Base-by-base conservation (phyloP, 1,140 invertebrate species). In the Antheraea pernyi region DNA sequence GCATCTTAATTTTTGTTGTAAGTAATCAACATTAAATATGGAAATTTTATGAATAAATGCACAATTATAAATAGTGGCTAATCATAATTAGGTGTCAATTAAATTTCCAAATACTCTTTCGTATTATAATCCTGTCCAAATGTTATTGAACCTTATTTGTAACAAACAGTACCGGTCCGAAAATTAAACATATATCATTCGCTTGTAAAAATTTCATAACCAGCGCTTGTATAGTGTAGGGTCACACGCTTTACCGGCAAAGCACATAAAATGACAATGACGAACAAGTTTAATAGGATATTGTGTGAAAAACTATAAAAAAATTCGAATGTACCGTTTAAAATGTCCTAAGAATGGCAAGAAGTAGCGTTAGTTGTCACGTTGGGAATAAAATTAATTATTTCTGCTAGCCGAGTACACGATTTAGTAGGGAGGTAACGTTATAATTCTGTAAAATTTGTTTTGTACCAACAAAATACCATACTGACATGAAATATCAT, bases 361-460 rank as follows among this genome's bases (percentile, higher is more conserved):
- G 11, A 53, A 53, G 46, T 53, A 53, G 16, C 46, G 46, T 53
- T 53, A 53, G 46, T 53, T 53, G 46, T 53, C 46, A 53, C 46
- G 11, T 53, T 53, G 46, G 46, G 46, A 53, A 53, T 6, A 11
- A 53, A 53, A 53, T 53, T 53, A 53, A 53, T 53, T 53, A 53
- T 53, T 53, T 53, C 46, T 53, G 16, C 16, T 53, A 53, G 46
- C 13, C 39, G 8, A n/a, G 46, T 16, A 53, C 16, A 13, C 11
- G 46, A 53, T 53, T 53, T 53, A 53, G 46, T 6, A 53, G 16
- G 46, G 46, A 53, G 16, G 11, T 53, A 53, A 6, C 46, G 46
- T 53, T 53, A 53, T 16, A 53, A 53, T 53, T 53, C 16, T 53
- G 39, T 11, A 42, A 7, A 42, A 42, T 42, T 42, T 9, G 11